phyloP scores from a whole-genome alignment of 2,797 vertebrate genomes.

The Enteromius anoplus region DNA sequence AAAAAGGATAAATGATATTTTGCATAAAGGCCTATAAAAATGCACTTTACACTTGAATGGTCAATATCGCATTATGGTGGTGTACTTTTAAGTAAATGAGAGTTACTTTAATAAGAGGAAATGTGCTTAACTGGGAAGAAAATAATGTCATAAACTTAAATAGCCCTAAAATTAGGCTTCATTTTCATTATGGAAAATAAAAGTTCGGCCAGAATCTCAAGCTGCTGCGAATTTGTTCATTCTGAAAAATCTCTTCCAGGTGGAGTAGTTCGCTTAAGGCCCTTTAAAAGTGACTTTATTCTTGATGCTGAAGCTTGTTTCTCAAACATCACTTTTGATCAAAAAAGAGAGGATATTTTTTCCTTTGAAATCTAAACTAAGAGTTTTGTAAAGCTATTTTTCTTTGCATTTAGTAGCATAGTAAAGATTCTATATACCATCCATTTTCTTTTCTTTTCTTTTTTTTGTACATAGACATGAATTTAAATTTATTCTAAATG shows the following conservation, averaged over 20 bases:
- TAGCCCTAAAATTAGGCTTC: not conserved
- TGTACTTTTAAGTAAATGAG: not conserved
- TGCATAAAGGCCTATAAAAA: not conserved
- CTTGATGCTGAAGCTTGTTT: slow-evolving; percentile 28
- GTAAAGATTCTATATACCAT: slow-evolving; percentile 53
- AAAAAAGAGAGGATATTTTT: slow-evolving; percentile 77
- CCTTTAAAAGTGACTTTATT: slow-evolving; percentile 43
- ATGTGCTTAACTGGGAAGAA: not conserved
- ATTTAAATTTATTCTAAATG: slow-evolving; percentile 85
- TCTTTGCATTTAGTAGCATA: slow-evolving; percentile 40
- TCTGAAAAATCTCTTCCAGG: slow-evolving; percentile 40
- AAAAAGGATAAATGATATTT: not conserved
- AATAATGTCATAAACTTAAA: not conserved
- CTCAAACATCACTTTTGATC: slow-evolving; percentile 55
- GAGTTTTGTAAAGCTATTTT: slow-evolving; percentile 50
- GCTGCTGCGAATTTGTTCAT: slow-evolving; percentile 44
- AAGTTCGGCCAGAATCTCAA: slow-evolving; percentile 29
- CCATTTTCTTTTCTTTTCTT: slow-evolving; percentile 47
- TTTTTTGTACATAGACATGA: slow-evolving; percentile 66
- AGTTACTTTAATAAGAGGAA: slow-evolving; percentile 2
- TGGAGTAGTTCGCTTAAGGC: slow-evolving; percentile 18
- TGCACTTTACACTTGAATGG: not conserved
- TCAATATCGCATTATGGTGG: not conserved
- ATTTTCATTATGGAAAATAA: not conserved
- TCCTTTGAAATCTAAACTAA: slow-evolving; percentile 45